Evolutionary conservation across 2,797 vertebrate species (phyloP).

Genomic region (Clarias laeviceps): DNA sequence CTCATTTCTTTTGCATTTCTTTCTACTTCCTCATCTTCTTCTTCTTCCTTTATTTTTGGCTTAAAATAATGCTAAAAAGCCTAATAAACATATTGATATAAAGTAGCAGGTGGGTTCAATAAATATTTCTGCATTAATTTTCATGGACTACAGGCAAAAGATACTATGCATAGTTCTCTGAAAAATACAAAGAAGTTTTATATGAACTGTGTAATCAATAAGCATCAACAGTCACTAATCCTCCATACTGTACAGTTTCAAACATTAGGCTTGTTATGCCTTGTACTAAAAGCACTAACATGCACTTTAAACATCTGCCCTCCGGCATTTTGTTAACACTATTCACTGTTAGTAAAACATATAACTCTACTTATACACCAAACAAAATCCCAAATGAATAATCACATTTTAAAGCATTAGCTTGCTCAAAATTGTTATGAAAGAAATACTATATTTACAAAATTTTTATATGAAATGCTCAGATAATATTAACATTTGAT

Average conservation of each 20-base stretch:
- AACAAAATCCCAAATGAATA: background rate
- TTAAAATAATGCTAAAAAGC: background rate
- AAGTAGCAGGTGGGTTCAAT: background rate
- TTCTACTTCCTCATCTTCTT: background rate
- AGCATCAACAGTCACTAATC: background rate
- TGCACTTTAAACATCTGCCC: background rate
- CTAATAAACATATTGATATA: background rate
- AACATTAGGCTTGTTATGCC: background rate
- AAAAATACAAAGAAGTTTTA: background rate
- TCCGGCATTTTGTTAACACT: background rate
- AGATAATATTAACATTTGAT: background rate
- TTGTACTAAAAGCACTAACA: background rate
- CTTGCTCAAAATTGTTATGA: no score
- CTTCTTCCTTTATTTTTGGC: background rate
- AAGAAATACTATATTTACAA: background rate
- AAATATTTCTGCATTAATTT: slow-evolving; percentile 4
- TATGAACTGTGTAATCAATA: background rate
- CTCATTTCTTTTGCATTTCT: background rate
- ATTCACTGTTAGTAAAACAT: background rate
- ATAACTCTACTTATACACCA: background rate
- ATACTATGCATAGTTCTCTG: background rate
- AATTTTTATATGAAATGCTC: background rate
- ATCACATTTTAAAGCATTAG: background rate
- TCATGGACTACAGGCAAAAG: background rate
- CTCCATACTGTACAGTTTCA: background rate